phyloP scores from a whole-genome alignment of 2,888 invertebrate genomes.

The Cataglyphis cursor region DNA sequence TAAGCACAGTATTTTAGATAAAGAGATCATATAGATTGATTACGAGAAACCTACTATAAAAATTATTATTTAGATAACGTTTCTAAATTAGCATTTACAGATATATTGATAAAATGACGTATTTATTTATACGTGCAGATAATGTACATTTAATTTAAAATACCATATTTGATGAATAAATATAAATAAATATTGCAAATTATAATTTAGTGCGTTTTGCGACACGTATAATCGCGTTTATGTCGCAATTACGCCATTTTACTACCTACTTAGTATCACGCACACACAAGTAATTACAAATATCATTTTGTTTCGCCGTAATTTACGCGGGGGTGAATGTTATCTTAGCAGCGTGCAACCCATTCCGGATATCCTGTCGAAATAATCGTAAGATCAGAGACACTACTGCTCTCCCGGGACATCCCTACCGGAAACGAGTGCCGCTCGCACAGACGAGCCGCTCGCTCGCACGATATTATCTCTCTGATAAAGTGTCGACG shows the following conservation, averaged over 20 bases:
- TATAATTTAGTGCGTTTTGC: not conserved
- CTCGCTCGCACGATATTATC: slow-evolving; percentile 74
- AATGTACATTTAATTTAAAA: not conserved
- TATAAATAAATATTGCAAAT: not conserved
- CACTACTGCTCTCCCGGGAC: slow-evolving; percentile 60
- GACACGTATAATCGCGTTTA: slow-evolving; percentile 5
- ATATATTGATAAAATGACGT: not conserved
- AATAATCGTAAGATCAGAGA: slow-evolving; percentile 81
- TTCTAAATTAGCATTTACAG: not conserved
- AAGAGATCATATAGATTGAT: not conserved
- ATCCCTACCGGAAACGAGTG: slow-evolving; percentile 73
- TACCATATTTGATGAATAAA: not conserved
- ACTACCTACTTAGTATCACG: slow-evolving; percentile 5
- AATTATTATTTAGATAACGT: not conserved
- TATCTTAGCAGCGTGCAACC: slow-evolving; percentile 75
- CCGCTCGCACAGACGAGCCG: slow-evolving; percentile 66
- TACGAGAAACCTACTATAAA: not conserved
- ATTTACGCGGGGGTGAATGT: slow-evolving; percentile 59
- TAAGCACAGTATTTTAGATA: not conserved
- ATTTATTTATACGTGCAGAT: slow-evolving; percentile 1
- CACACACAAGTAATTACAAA: slow-evolving; percentile 50
- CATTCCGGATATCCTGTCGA: slow-evolving; percentile 83
- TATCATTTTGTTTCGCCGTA: slow-evolving; percentile 47
- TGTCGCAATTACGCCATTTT: slow-evolving; percentile 9
- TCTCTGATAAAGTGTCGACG: slow-evolving; percentile 75